Evolutionary conservation across 2,113 vertebrate species (phyloP).

Genomic region (Lepisosteus oculatus): DNA sequence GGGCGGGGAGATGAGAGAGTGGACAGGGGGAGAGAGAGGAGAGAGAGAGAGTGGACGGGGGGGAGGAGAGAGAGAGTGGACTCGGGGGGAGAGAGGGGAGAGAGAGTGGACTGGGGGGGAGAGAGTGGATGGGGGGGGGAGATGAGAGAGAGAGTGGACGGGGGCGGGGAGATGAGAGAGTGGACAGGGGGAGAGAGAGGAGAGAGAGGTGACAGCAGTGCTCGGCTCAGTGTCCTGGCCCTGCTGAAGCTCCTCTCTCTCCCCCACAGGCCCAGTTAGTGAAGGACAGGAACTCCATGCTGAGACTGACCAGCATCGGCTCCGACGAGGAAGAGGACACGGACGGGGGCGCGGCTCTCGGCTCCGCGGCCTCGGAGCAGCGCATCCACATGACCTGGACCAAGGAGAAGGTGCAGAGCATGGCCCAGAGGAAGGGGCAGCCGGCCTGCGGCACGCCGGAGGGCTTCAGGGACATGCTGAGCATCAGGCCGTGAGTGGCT

Average conservation of each 20-base stretch:
- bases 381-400: constrained; percentile 92
- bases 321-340: constrained; percentile 88
- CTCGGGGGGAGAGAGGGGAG: neutral
- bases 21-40: no score
- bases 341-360: constrained; percentile 39
- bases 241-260: neutral
- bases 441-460: constrained; percentile 76
- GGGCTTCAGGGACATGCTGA: constrained; percentile 87
- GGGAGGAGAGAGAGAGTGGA: neutral
- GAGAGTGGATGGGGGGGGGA: constrained; percentile 1
- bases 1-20: neutral
- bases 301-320: constrained; percentile 84
- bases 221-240: no score
- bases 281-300: constrained; percentile 86
- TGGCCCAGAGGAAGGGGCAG: constrained; percentile 51
- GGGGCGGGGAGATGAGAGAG: neutral
- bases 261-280: constrained; percentile 77
- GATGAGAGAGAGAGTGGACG: neutral
- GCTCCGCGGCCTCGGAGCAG: constrained; percentile 51
- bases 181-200: constrained; percentile 1
- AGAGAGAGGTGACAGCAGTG: neutral
- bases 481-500: constrained; percentile 80
- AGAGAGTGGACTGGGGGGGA: neutral
- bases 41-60: no score
- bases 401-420: constrained; percentile 75